A percentile compares a stretch with the other conserved stretches of the same genome.
These are phyloP conservation scores for Eupithecia tripunctaria DNA, from an alignment of 2,888 invertebrate species.

Conservation along the genomic window DNA sequence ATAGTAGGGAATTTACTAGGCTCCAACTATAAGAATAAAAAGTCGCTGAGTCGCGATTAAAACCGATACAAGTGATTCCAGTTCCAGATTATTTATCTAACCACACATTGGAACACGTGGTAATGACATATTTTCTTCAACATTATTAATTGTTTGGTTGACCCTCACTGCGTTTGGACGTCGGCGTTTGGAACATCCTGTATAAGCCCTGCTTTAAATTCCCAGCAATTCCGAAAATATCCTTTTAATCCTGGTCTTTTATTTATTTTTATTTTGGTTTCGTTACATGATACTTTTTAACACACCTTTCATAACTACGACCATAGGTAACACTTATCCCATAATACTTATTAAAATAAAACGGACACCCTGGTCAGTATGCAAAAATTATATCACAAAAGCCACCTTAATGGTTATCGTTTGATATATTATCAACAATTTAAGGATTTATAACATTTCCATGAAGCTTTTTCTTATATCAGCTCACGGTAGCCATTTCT, in stretches of 20 bases:
- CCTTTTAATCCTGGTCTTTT: neutral
- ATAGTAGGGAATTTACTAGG: no score
- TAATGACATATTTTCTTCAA: neutral
- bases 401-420: neutral
- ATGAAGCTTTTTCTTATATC: neutral
- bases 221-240: neutral
- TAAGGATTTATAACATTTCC: neutral
- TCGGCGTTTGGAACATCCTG: neutral
- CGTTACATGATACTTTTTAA: constrained; percentile 17
- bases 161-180: neutral
- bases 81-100: no score
- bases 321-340: no score
- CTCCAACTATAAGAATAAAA: neutral
- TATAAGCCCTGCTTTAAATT: neutral
- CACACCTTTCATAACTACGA: neutral
- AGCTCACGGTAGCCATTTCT: no score
- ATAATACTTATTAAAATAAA: neutral
- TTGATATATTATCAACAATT: neutral
- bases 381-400: neutral
- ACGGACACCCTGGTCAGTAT: neutral
- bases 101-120: no score
- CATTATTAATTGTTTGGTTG: neutral
- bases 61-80: neutral
- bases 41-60: no score
- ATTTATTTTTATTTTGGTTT: neutral